Evolutionary conservation across 2,888 invertebrate genomes (phyloP).

Genomic region (Mythimna impura): DNA sequence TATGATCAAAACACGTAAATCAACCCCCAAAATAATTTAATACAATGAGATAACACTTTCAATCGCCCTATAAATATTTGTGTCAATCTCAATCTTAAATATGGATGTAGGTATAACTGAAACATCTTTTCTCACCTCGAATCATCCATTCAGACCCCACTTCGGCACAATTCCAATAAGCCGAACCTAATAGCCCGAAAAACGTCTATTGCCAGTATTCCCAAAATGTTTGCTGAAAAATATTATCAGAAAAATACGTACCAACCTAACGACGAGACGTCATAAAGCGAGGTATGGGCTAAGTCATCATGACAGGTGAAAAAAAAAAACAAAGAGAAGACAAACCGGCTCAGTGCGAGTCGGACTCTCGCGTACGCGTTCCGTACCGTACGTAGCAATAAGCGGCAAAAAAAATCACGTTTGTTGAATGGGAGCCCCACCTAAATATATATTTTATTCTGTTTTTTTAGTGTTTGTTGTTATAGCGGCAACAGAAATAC

Average conservation of each 20-base stretch:
- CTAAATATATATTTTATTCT: too few species aligned
- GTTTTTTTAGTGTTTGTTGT: too few species aligned
- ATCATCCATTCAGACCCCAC: constrained; percentile 6
- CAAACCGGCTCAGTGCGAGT: too few species aligned
- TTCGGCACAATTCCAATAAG: constrained; percentile 45
- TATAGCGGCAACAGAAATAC: too few species aligned
- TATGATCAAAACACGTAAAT: too few species aligned
- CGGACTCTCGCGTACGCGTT: too few species aligned
- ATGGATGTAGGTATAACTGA: background rate
- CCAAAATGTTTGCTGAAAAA: constrained; percentile 35
- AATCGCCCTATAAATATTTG: too few species aligned
- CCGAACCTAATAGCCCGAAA: constrained; percentile 27
- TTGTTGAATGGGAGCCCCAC: too few species aligned
- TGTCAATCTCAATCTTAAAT: background rate
- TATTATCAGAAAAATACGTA: constrained; percentile 31
- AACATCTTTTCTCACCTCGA: background rate
- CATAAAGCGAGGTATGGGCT: constrained; percentile 28
- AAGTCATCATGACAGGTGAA: constrained; percentile 51
- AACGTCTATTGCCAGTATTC: constrained; percentile 36
- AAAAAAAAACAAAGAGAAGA: constrained; percentile 23
- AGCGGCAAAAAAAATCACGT: too few species aligned
- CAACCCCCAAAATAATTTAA: too few species aligned
- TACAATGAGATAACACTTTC: too few species aligned
- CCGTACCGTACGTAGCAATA: too few species aligned
- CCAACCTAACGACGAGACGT: constrained; percentile 20